phyloP scores from a whole-genome alignment of 35 echinoderm and acorn worm genomes.

The Antedon bifida region DNA sequence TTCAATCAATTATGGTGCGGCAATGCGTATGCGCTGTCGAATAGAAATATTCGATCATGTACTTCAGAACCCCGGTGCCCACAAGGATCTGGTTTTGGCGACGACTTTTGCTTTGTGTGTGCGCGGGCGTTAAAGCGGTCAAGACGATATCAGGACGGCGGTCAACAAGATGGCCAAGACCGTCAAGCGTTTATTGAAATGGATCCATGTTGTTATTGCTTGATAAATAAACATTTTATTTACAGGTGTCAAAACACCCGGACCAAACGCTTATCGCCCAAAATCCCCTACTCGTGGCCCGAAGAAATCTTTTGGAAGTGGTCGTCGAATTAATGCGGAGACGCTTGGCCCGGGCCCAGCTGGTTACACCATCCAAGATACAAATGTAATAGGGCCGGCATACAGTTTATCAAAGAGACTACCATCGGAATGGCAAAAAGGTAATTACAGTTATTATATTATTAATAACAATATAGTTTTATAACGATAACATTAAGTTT shows the following conservation, averaged over 20 bases:
- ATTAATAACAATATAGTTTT: background rate
- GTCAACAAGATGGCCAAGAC: no score
- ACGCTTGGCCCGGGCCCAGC: conserved; percentile 77
- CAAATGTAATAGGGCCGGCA: background rate
- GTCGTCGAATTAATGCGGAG: conserved; percentile 6
- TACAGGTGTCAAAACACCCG: conserved; percentile 61
- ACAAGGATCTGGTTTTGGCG: no score
- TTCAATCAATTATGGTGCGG: no score
- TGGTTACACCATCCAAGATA: conserved; percentile 52
- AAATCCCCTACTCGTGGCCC: conserved; percentile 18
- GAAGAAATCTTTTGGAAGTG: conserved; percentile 61
- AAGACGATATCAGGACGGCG: no score
- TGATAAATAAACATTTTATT: background rate
- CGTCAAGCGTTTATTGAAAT: no score
- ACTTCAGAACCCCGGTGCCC: no score
- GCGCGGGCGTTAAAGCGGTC: no score
- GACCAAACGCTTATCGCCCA: conserved; percentile 55
- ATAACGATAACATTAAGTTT: no score
- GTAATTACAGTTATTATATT: background rate
- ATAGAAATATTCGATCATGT: no score
- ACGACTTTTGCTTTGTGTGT: no score
- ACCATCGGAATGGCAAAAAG: conserved; percentile 49
- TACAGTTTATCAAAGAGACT: conserved; percentile 55
- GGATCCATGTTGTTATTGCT: no score
- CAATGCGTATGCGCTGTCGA: no score